Percentiles rank a stretch among this genome's conserved stretches.
Conservation (phyloP, 2,888 invertebrate species). For the Drosophila acutilabella region DNA sequence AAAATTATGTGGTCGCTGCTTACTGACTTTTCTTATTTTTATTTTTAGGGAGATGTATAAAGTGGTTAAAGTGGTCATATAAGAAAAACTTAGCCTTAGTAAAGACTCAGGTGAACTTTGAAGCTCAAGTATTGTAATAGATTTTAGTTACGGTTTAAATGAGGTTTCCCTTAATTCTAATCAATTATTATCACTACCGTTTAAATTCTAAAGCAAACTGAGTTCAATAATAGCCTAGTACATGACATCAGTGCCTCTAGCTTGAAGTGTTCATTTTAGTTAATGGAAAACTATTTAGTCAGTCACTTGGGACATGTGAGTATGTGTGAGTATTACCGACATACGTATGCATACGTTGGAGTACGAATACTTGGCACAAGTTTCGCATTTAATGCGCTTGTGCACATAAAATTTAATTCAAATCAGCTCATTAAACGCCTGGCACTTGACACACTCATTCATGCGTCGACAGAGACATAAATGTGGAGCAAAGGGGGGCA, state of each 20-base stretch:
- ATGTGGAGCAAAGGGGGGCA: slow-evolving; percentile 15
- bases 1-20: too few species aligned
- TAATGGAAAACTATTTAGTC: slow-evolving; percentile 21
- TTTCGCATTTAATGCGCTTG: slow-evolving; percentile 70
- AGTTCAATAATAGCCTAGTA: neutral
- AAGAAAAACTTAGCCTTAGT: too few species aligned
- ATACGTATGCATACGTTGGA: slow-evolving; percentile 1
- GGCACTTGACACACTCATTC: slow-evolving; percentile 71
- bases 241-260: neutral
- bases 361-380: slow-evolving; percentile 36
- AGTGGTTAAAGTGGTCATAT: too few species aligned
- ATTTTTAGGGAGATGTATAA: too few species aligned
- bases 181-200: too few species aligned
- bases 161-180: too few species aligned
- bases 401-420: slow-evolving; percentile 74
- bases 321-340: slow-evolving; percentile 13
- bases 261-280: slow-evolving; percentile 10
- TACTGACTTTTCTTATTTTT: too few species aligned
- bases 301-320: slow-evolving; percentile 7
- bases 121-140: neutral
- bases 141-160: neutral
- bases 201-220: neutral
- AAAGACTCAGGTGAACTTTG: too few species aligned
- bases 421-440: slow-evolving; percentile 78
- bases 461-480: slow-evolving; percentile 48